These are phyloP conservation scores for Rhopalosiphum nymphaeae DNA, from an alignment of 2,888 invertebrate species.

Conservation along the genomic window DNA sequence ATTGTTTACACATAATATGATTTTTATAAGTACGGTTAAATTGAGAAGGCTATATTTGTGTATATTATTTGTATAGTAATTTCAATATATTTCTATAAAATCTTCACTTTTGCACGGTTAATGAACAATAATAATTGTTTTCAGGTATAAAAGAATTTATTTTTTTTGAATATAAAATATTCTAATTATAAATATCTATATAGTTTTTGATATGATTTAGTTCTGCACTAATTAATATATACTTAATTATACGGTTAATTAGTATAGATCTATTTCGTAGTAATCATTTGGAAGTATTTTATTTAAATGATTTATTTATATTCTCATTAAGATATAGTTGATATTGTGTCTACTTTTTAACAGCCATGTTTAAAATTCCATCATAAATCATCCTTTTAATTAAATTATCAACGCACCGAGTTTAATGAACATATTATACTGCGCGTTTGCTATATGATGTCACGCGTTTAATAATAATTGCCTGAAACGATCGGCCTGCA, in stretches of 20 bases:
- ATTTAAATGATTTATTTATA: constrained; percentile 5
- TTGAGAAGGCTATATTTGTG: not conserved
- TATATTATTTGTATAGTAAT: not conserved
- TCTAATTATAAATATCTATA: not conserved
- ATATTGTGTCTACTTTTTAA: not conserved
- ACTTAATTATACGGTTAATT: not conserved
- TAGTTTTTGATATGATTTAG: not conserved
- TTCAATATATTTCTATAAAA: not conserved
- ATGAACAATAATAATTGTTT: not conserved
- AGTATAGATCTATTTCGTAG: not conserved
- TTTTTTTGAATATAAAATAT: not conserved
- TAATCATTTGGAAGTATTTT: not conserved
- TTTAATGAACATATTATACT: constrained; percentile 19
- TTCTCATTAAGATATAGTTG: not conserved
- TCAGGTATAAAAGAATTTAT: not conserved
- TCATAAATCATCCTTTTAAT: constrained; percentile 53
- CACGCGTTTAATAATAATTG: constrained; percentile 37
- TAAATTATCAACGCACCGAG: constrained; percentile 32
- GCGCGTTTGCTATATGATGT: not conserved
- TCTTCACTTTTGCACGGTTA: not conserved
- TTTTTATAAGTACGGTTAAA: not conserved
- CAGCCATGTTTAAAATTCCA: not conserved
- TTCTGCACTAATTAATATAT: not conserved
- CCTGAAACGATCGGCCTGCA: not conserved
- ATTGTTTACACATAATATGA: not conserved